Evolutionary conservation across 2,888 invertebrate genomes (phyloP), one percentile per base, ranked within the genome.

Genomic region (Dryococelus australis): DNA sequence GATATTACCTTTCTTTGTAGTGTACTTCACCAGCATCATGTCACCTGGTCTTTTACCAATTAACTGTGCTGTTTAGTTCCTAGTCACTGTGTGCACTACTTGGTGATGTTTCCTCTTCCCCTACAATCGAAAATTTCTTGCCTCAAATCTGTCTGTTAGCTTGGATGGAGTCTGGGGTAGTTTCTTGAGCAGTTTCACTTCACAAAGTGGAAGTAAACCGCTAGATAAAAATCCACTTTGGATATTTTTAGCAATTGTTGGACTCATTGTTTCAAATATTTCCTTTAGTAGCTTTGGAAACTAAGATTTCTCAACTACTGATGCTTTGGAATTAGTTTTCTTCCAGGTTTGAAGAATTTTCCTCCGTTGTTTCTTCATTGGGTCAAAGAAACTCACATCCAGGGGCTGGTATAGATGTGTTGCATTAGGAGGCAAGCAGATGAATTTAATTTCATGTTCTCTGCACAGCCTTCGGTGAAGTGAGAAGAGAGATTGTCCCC

Each of bases 321-420:
- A n/a, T n/a, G n/a, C n/a, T n/a, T n/a, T n/a, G n/a, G n/a, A n/a
- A n/a, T n/a, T n/a, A n/a, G n/a, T n/a, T n/a, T n/a, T n/a, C n/a
- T n/a, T n/a, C n/a, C n/a, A 51, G 16, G 27, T 47, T 27, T 43
- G n/a, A 43, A 87, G 84, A 47, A 87, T 84, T 35, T 43, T n/a
- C 47, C 87, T 43, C 87, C 87, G 84, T 13, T 47, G 10, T 47
- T 87, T 87, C 27, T 87, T 87, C 84, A 87, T 26, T 8, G 81
- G 83, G n/a, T 26, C 87, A 81, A 84, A 43, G 35, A 87, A 87
- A 81, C 87, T 87, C 27, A 87, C 84, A 81, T 87, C 87, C 84
- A 87, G 43, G 26, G 87, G 87, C 84, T 87, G 43, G 26, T 47
- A 85, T 16, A 87, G 13, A 47, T 87, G 84, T 35, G 35, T 84